Conservation (phyloP, 2,113 vertebrate species). For the Heliornis fulica region DNA sequence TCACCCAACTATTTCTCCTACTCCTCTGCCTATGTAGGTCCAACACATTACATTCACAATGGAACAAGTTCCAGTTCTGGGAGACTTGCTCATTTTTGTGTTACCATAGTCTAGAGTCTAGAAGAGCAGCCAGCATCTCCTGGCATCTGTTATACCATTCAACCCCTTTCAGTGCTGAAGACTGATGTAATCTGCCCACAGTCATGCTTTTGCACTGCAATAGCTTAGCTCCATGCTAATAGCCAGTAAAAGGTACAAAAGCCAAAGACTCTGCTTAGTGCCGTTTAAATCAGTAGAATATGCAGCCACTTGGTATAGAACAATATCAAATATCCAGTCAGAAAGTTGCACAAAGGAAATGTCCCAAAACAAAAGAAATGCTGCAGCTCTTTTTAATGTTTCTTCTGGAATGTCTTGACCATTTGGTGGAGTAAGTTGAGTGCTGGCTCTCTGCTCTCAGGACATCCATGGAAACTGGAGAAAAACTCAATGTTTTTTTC, state of each 20-base stretch:
- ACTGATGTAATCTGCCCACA: neutral
- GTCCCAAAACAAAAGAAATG: neutral
- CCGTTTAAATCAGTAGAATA: neutral
- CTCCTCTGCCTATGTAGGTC: neutral
- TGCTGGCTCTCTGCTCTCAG: neutral
- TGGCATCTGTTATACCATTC: neutral
- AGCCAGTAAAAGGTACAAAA: neutral
- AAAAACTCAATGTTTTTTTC: neutral
- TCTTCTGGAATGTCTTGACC: neutral
- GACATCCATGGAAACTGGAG: neutral
- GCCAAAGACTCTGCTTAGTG: neutral
- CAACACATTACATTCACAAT: neutral
- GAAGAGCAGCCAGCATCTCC: neutral
- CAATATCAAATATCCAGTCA: neutral
- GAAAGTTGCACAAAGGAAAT: neutral
- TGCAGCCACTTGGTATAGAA: neutral
- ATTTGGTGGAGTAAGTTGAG: neutral
- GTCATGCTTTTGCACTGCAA: neutral
- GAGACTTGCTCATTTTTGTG: neutral
- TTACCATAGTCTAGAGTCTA: neutral
- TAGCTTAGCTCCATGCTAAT: neutral
- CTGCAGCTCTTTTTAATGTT: neutral
- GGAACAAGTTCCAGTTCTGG: neutral
- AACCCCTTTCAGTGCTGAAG: neutral
- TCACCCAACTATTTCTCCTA: neutral